Evolutionary conservation across 2,113 vertebrate species (phyloP).

Genomic region (Sporophila hypoxantha): DNA sequence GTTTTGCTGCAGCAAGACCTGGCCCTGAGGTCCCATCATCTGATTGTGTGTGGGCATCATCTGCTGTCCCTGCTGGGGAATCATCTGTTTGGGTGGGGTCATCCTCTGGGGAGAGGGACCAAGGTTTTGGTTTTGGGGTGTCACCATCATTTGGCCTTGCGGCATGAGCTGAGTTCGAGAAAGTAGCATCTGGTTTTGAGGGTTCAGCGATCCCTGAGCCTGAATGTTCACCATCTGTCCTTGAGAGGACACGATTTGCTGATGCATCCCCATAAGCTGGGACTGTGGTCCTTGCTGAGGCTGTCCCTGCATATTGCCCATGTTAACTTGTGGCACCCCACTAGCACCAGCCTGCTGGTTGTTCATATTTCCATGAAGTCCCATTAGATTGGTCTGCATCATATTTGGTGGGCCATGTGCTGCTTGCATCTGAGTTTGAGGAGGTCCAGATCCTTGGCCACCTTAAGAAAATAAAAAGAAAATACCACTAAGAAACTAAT

Average conservation of each 20-base stretch:
- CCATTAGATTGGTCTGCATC: slow-evolving; percentile 86
- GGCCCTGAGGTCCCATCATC: slow-evolving; percentile 89
- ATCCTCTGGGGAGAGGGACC: slow-evolving; percentile 88
- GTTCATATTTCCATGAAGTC: slow-evolving; percentile 86
- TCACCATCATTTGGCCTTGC: slow-evolving; percentile 77
- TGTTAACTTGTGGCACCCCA: slow-evolving; percentile 77
- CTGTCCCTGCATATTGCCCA: slow-evolving; percentile 82
- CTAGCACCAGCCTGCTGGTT: slow-evolving; percentile 76
- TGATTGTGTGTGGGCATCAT: slow-evolving; percentile 92
- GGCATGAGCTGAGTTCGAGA: slow-evolving; percentile 84
- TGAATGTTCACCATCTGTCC: slow-evolving; percentile 87
- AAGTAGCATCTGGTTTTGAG: slow-evolving; percentile 89
- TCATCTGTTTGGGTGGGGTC: slow-evolving; percentile 96
- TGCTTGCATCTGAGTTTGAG: slow-evolving; percentile 86
- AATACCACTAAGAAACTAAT: background rate
- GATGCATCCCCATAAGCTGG: slow-evolving; percentile 92
- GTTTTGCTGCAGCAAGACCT: slow-evolving; percentile 90
- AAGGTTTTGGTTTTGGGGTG: slow-evolving; percentile 78
- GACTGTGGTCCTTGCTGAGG: slow-evolving; percentile 86
- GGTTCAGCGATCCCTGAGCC: slow-evolving; percentile 75
- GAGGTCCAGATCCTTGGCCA: slow-evolving; percentile 82
- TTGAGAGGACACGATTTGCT: slow-evolving; percentile 89
- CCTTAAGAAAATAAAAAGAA: slow-evolving; percentile 40
- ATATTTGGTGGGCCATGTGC: slow-evolving; percentile 79
- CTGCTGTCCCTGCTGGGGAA: slow-evolving; percentile 90